Evolutionary conservation across 53 echinoderm and acorn worm species (phyloP), one percentile per base, ranked within the genome.

Genomic region (Mesocentrotus franciscanus): DNA sequence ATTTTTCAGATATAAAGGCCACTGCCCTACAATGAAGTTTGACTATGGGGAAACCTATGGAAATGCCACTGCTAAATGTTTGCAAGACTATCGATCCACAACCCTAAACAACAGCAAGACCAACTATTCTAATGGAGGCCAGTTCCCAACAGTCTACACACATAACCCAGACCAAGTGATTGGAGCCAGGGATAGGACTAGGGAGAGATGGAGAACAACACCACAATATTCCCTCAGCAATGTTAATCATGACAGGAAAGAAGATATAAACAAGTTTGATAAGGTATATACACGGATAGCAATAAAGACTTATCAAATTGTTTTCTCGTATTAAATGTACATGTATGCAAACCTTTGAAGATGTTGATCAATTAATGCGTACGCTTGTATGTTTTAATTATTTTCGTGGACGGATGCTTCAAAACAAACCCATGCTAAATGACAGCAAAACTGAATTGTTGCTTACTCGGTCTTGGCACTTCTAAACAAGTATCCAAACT

Each of bases 81-180:
- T 97, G 36, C 98, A 99, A 93, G 99, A 99, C 83, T 99, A 98
- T 90, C 93, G 99, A 49, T 99, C 99, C 0, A 95, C 97, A 78
- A 98, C 98, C 0, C 96, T 99, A 35, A 97, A 99, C 94, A 96
- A 96, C 78, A 99, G 99, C 92, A 97, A 98, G 92, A 97, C 96
- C 32, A 96, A 94, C 78, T 99, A 99, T 83, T 91, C 98, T 36
- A 97, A 87, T 64, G 98, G 99, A 16, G 99, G 98, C 30, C 97
- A 98, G 95, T 99, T 99, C 90, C 99, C 98, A 12, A 99, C 99
- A 30, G 98, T 99, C 57, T 99, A 99, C 94, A 97, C 99, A 29
- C 97, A 99, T 85, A 99, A 98, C 81, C 99, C 99, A 8, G 99
- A 99, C 95, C 95, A 98, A 35, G 99, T 99, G 58, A 99, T 99